Conservation (phyloP, 2,888 invertebrate species). For the Endotricha flammealis region DNA sequence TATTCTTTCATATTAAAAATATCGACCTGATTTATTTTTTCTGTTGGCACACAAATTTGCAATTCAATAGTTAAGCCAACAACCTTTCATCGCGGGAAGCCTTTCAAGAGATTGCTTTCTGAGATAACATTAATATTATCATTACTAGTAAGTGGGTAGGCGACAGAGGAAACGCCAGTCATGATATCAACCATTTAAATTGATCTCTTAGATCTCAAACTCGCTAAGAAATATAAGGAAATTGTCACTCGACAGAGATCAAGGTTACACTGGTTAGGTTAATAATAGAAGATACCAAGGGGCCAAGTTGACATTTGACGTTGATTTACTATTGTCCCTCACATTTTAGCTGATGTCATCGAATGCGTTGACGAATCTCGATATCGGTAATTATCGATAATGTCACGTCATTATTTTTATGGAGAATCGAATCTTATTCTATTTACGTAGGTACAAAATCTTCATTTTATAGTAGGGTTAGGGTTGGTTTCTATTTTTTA, state of each 20-base stretch:
- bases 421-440: neutral
- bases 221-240: conserved; percentile 16
- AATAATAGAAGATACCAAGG: conserved; percentile 51
- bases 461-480: too few relatives aligned
- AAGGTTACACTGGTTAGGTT: conserved; percentile 34
- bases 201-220: conserved; percentile 35
- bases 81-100: conserved; percentile 29
- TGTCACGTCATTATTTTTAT: conserved; percentile 17
- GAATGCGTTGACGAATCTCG: conserved; percentile 27
- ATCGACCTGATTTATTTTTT: conserved; percentile 6
- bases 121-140: conserved; percentile 73
- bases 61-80: conserved; percentile 40
- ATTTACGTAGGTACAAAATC: too few relatives aligned
- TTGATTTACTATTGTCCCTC: conserved; percentile 72
- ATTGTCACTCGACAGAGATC: conserved; percentile 39
- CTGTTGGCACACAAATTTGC: conserved; percentile 22
- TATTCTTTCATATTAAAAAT: too few relatives aligned
- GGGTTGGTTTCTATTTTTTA: too few relatives aligned
- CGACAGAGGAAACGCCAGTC: conserved; percentile 69
- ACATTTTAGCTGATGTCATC: conserved; percentile 59
- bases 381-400: conserved; percentile 30
- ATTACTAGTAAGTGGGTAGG: conserved; percentile 70
- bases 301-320: conserved; percentile 71
- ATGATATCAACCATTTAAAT: conserved; percentile 36
- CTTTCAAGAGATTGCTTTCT: conserved; percentile 54